These are phyloP conservation scores for Tapera naevia DNA, from an alignment of 2,797 vertebrate genomes.

Conservation along the genomic window DNA sequence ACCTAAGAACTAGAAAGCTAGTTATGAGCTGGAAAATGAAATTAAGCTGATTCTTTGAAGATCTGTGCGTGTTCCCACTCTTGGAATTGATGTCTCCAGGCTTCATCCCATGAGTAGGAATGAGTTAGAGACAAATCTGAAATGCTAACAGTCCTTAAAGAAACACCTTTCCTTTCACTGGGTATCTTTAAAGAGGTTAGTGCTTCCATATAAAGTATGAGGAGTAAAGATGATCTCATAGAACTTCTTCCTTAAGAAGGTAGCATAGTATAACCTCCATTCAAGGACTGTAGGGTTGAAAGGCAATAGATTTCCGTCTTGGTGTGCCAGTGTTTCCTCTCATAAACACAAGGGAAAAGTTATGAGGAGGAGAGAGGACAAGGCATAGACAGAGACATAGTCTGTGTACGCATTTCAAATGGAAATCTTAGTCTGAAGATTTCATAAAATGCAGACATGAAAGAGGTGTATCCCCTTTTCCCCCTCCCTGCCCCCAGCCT, in stretches of 20 bases:
- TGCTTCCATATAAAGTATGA: neutral
- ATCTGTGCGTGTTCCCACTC: conserved; percentile 7
- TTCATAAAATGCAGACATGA: neutral
- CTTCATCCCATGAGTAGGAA: neutral
- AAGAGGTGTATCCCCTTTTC: neutral
- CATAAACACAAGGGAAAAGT: neutral
- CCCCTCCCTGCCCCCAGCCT: neutral
- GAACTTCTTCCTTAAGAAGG: neutral
- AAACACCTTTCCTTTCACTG: neutral
- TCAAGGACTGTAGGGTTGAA: neutral
- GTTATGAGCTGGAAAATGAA: conserved; percentile 8
- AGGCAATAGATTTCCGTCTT: conserved; percentile 6
- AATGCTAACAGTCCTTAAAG: neutral
- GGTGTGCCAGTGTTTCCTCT: neutral
- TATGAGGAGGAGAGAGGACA: neutral
- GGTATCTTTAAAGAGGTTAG: neutral
- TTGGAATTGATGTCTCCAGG: neutral
- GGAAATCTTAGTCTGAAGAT: neutral
- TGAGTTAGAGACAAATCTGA: neutral
- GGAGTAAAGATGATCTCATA: neutral
- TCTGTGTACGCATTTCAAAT: neutral
- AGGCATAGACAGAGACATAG: neutral
- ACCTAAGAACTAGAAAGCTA: neutral
- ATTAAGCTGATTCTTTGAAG: conserved; percentile 56
- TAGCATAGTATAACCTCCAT: neutral